These are phyloP conservation scores for Lordiphosa mommai DNA, from an alignment of 1,140 invertebrate genomes.

Conservation along the genomic window DNA sequence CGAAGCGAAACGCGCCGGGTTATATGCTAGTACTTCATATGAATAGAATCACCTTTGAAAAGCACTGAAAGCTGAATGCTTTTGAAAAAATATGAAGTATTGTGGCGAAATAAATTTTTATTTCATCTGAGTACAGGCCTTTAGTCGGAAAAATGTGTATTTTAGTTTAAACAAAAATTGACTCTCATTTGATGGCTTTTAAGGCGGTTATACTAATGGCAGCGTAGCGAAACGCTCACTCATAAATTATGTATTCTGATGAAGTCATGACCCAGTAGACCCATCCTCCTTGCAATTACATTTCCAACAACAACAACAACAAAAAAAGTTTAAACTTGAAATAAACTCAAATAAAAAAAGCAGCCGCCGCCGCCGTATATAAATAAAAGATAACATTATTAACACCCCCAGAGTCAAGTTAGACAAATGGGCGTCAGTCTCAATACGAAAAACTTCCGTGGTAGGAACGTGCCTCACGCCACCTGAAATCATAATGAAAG, in stretches of 20 bases:
- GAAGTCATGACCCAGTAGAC: background rate
- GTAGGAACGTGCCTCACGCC: conserved; percentile 53
- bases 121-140: too few species aligned
- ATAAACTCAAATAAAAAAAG: conserved; percentile 17
- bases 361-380: conserved; percentile 28
- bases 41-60: too few species aligned
- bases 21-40: too few species aligned
- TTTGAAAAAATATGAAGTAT: too few species aligned
- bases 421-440: conserved; percentile 69
- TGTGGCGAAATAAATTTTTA: too few species aligned
- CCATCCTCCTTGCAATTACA: conserved; percentile 49
- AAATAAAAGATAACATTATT: conserved; percentile 78
- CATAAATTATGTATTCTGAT: background rate
- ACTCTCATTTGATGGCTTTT: too few species aligned
- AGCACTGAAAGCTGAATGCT: too few species aligned
- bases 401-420: conserved; percentile 57
- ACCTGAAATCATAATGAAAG: conserved; percentile 75
- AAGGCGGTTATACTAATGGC: too few species aligned
- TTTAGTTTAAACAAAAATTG: too few species aligned
- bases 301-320: conserved; percentile 33
- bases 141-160: too few species aligned
- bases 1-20: too few species aligned
- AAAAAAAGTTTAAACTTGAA: conserved; percentile 26
- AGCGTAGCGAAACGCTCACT: too few species aligned
- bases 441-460: conserved; percentile 30